Evolutionary conservation across 1,140 invertebrate species (phyloP).

Genomic region (Drosophila repletoides): DNA sequence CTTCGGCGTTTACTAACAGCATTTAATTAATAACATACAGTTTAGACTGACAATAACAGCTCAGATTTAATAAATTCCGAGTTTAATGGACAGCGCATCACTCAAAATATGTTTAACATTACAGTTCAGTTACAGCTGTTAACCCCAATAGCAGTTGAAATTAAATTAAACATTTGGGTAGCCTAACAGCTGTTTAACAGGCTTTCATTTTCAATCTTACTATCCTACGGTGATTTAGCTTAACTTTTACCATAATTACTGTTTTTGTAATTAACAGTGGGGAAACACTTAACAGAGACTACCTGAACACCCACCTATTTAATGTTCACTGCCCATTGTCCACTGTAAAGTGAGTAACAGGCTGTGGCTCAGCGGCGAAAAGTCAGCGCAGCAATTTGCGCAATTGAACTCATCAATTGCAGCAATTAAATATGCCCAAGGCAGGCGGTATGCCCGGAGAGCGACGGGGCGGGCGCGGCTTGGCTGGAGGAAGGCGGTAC

Average conservation of each 20-base stretch:
- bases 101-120: neutral
- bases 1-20: too few species aligned
- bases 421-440: constrained; percentile 75
- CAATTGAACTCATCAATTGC: constrained; percentile 79
- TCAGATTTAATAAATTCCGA: too few species aligned
- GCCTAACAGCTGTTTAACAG: neutral
- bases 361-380: constrained; percentile 28
- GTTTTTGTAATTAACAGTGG: constrained; percentile 6
- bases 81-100: too few species aligned
- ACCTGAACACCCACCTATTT: constrained; percentile 40
- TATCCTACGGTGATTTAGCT: neutral
- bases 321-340: constrained; percentile 8
- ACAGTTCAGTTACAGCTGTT: neutral
- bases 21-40: too few species aligned
- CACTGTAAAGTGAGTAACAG: constrained; percentile 1
- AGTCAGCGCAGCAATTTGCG: constrained; percentile 72
- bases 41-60: too few species aligned
- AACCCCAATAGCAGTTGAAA: neutral
- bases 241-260: constrained; percentile 1
- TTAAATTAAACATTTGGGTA: constrained; percentile 2
- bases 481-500: too few species aligned
- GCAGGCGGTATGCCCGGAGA: neutral
- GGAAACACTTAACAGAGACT: constrained; percentile 6
- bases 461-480: too few species aligned
- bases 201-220: neutral